These are phyloP conservation scores for Seriola rivoliana DNA, from an alignment of 2,113 vertebrate species.

Conservation along the genomic window DNA sequence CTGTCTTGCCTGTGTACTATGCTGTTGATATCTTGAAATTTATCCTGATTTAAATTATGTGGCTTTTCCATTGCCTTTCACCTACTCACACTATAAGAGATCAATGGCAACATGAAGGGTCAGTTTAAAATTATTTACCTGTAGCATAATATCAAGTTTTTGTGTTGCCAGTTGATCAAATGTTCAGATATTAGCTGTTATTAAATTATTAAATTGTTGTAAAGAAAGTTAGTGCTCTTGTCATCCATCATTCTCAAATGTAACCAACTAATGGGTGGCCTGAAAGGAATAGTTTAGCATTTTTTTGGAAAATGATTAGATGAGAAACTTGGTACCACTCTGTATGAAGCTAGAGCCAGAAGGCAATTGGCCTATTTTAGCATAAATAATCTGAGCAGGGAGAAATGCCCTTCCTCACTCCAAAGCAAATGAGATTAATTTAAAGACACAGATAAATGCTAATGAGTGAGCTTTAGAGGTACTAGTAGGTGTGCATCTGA, in stretches of 20 bases:
- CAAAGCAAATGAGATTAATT: background rate
- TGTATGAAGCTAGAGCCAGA: background rate
- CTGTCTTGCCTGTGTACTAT: constrained; percentile 2
- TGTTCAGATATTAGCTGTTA: background rate
- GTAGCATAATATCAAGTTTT: background rate
- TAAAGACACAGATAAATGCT: background rate
- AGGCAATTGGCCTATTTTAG: background rate
- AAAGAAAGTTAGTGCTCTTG: background rate
- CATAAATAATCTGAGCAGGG: background rate
- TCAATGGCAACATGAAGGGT: background rate
- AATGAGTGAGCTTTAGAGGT: background rate
- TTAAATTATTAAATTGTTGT: too few species aligned
- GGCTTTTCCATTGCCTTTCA: constrained; percentile 32
- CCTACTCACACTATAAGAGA: background rate
- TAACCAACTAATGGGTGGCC: background rate
- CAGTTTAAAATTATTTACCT: background rate
- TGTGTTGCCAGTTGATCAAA: background rate
- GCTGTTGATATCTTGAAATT: constrained; percentile 20
- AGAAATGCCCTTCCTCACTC: background rate
- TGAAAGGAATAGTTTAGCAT: background rate
- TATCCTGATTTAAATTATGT: constrained; percentile 10
- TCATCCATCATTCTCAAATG: background rate
- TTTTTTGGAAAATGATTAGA: background rate
- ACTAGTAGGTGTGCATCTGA: background rate
- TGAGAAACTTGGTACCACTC: too few species aligned